A percentile compares a stretch with the other conserved stretches of the same genome.
These are phyloP conservation scores for Ostrea denselamellosa DNA, from an alignment of 1,140 invertebrate genomes.

Conservation along the genomic window DNA sequence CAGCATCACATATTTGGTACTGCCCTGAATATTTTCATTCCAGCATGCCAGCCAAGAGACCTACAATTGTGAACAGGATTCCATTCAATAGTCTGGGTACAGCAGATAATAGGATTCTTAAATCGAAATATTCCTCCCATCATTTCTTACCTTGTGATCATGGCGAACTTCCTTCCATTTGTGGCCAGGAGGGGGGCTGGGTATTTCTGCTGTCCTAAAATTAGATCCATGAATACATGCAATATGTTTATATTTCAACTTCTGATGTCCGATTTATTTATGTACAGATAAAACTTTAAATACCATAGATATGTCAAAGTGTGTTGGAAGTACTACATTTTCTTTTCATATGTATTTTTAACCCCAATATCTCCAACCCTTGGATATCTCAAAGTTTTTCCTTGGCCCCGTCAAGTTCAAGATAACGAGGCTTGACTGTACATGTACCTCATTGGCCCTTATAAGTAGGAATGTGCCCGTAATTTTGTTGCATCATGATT, in stretches of 20 bases:
- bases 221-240: neutral
- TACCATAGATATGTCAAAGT: neutral
- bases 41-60: slow-evolving; percentile 98
- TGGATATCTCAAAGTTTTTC: too few species aligned
- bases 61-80: slow-evolving; percentile 49
- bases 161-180: slow-evolving; percentile 98
- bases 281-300: too few species aligned
- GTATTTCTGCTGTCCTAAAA: slow-evolving; percentile 87
- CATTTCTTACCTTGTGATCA: slow-evolving; percentile 88
- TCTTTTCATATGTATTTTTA: too few species aligned
- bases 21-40: slow-evolving; percentile 97
- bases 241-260: neutral
- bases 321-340: neutral
- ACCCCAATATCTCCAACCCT: neutral
- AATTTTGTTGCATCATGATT: too few species aligned
- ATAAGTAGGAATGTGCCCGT: too few species aligned
- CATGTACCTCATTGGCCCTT: neutral
- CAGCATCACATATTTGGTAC: slow-evolving; percentile 99
- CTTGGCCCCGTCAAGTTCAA: too few species aligned
- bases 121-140: neutral
- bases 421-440: neutral
- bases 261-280: too few species aligned
- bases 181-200: slow-evolving; percentile 91
- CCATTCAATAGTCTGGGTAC: neutral
- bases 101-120: neutral